A percentile compares a stretch with the other conserved stretches of the same genome.
Evolutionary conservation across 2,113 vertebrate species (phyloP).

Genomic region (Sigmodon hispidus): DNA sequence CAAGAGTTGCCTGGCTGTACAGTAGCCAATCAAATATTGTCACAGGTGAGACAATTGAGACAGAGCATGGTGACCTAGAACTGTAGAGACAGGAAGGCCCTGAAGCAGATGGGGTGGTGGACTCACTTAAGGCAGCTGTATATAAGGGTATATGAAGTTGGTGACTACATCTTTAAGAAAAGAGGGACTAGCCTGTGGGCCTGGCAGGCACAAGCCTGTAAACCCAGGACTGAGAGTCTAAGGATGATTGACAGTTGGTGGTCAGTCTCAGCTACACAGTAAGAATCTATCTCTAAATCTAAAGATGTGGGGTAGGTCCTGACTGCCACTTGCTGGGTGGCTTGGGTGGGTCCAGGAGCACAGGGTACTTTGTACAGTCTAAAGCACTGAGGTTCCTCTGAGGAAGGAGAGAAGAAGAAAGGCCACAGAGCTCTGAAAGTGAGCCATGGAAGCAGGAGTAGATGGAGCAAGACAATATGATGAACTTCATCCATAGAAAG

Average conservation of each 20-base stretch:
- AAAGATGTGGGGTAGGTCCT: not conserved
- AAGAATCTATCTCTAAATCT: not conserved
- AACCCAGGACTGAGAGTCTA: not conserved
- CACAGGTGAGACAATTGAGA: not conserved
- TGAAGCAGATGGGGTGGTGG: no score
- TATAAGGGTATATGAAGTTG: rapidly evolving
- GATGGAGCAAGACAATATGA: rapidly evolving
- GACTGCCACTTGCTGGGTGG: no score
- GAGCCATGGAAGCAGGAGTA: not conserved
- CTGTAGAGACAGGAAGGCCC: rapidly evolving
- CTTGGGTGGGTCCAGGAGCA: not conserved
- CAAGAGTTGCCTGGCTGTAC: no score
- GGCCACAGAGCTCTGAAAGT: not conserved
- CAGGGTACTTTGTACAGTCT: not conserved
- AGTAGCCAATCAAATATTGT: not conserved
- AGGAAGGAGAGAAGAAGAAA: not conserved
- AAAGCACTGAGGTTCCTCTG: not conserved
- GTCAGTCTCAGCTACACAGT: not conserved
- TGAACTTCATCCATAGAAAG: no score
- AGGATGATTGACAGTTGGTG: not conserved
- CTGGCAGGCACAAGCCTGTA: not conserved
- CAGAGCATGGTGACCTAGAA: rapidly evolving
- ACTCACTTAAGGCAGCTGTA: not conserved
- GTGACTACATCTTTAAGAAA: not conserved
- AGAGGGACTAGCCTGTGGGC: not conserved